Evolutionary conservation across 2,888 invertebrate species (phyloP).

Genomic region (Xestia rhomboidea): DNA sequence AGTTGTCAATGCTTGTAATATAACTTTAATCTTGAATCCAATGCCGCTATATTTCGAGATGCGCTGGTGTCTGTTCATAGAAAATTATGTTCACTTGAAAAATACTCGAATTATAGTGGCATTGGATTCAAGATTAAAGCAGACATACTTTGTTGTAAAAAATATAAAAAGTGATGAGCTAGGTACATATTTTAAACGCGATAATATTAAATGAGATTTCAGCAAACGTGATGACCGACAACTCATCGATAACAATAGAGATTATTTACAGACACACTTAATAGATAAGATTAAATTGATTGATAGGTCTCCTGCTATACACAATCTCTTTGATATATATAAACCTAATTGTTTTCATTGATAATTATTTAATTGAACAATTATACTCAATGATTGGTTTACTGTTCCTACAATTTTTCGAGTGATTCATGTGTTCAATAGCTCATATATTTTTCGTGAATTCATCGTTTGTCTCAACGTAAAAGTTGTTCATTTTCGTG

Average conservation of each 20-base stretch:
- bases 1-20: not conserved
- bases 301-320: slow-evolving; percentile 4
- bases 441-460: not conserved
- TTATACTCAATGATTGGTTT: not conserved
- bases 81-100: no score
- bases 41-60: not conserved
- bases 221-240: slow-evolving; percentile 5
- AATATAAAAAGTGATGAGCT: not conserved
- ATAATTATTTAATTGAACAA: not conserved
- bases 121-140: no score
- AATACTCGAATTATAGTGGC: no score
- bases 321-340: slow-evolving; percentile 14
- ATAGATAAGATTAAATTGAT: slow-evolving; percentile 15
- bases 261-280: not conserved
- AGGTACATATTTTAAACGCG: not conserved
- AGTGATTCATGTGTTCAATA: not conserved
- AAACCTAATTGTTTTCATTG: not conserved
- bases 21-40: not conserved
- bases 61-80: no score
- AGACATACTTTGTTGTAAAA: not conserved
- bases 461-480: not conserved
- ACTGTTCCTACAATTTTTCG: not conserved
- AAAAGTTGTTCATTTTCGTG: not conserved
- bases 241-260: not conserved
- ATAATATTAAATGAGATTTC: slow-evolving; percentile 1